A percentile compares a stretch with the other conserved stretches of the same genome.
Evolutionary conservation across 2,113 vertebrate genomes (phyloP).

Genomic region (Heliornis fulica): DNA sequence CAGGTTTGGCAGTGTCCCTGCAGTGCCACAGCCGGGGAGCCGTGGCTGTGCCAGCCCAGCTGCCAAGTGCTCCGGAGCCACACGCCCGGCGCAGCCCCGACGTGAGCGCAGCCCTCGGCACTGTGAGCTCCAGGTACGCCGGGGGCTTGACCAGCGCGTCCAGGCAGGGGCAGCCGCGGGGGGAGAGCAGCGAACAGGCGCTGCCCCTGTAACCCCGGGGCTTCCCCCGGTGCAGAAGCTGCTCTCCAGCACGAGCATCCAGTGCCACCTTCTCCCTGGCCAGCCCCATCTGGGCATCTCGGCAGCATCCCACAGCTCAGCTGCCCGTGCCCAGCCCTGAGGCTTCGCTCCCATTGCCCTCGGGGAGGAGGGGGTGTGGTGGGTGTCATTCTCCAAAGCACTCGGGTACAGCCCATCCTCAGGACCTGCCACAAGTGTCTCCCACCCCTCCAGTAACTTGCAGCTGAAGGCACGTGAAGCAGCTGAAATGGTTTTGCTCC

Average conservation of each 20-base stretch:
- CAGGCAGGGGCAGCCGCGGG: fast-evolving
- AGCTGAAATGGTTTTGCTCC: fast-evolving
- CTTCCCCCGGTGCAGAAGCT: background rate
- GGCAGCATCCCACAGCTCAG: background rate
- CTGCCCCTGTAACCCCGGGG: too few species aligned
- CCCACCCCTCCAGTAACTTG: background rate
- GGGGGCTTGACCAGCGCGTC: background rate
- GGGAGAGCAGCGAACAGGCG: background rate
- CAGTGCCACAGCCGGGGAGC: fast-evolving
- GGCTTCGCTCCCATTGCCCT: fast-evolving
- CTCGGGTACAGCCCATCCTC: background rate
- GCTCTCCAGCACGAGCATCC: background rate
- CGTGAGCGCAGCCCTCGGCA: background rate
- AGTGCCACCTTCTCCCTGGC: background rate
- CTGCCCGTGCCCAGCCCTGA: fast-evolving
- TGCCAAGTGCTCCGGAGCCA: too few species aligned
- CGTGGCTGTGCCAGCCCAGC: too few species aligned
- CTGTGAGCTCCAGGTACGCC: fast-evolving
- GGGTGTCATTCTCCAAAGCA: fast-evolving
- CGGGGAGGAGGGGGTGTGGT: too few species aligned
- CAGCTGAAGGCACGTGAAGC: fast-evolving
- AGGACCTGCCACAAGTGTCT: background rate
- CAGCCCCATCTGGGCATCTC: background rate
- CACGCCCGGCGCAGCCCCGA: too few species aligned
- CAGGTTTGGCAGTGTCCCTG: background rate